Percentiles rank a stretch among this genome's conserved stretches.
Evolutionary conservation across 1,140 invertebrate genomes (phyloP).

Genomic region (Sitophilus oryzae): DNA sequence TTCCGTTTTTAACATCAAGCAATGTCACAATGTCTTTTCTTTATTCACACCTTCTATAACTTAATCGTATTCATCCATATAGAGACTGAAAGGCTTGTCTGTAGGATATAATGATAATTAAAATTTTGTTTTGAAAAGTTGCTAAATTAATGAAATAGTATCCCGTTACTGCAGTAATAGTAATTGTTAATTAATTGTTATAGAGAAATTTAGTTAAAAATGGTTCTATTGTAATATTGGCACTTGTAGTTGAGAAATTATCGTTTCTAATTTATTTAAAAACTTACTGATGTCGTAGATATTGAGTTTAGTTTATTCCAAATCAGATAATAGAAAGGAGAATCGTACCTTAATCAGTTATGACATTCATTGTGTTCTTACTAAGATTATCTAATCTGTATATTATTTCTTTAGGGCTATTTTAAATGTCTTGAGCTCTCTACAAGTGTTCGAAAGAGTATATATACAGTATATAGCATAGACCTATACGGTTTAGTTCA

Average conservation of each 20-base stretch:
- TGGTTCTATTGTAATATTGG: not conserved
- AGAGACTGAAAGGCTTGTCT: conserved; percentile 10
- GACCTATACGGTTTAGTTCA: conserved; percentile 3
- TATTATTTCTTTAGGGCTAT: no score
- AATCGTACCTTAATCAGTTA: no score
- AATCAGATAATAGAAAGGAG: no score
- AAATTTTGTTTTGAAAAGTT: not conserved
- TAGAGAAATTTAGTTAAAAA: not conserved
- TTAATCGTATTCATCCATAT: not conserved
- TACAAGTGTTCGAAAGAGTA: not conserved
- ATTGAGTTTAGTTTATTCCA: no score
- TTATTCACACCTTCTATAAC: no score
- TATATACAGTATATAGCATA: conserved; percentile 7
- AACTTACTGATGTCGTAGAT: no score
- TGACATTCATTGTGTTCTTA: no score
- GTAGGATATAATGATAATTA: not conserved
- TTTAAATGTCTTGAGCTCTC: not conserved
- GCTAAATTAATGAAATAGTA: not conserved
- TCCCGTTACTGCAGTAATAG: not conserved
- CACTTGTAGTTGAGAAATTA: not conserved
- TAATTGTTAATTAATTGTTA: conserved; percentile 1
- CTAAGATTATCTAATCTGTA: no score
- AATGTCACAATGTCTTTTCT: no score
- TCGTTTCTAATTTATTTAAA: not conserved
- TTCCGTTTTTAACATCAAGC: no score